Evolutionary conservation across 2,797 vertebrate species (phyloP).

Genomic region (Pseudochirops corinnae): DNA sequence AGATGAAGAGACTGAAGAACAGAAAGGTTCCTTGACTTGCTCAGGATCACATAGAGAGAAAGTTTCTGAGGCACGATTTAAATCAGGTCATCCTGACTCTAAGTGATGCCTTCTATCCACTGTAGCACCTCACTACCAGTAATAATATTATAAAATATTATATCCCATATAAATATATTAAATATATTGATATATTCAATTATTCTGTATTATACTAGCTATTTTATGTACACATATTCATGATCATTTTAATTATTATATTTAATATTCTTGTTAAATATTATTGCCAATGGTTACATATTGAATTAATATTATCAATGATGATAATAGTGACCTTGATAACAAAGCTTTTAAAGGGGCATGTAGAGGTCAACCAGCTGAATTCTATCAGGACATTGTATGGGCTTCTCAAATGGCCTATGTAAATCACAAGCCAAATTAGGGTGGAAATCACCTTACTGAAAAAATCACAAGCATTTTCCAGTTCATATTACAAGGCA

Average conservation of each 20-base stretch:
- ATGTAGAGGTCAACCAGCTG: not conserved
- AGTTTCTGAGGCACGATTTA: not conserved
- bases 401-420: not conserved
- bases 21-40: not conserved
- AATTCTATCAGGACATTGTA: constrained; percentile 19
- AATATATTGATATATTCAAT: not conserved
- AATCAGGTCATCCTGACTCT: not conserved
- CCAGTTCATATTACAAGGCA: constrained; percentile 63
- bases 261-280: not conserved
- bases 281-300: not conserved
- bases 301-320: not conserved
- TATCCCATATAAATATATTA: not conserved
- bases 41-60: not conserved
- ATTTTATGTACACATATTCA: not conserved
- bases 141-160: not conserved
- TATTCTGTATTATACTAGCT: not conserved
- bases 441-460: constrained; percentile 51
- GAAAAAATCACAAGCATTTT: constrained; percentile 60
- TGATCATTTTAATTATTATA: not conserved
- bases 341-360: constrained; percentile 12
- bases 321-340: not conserved
- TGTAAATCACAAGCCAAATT: constrained; percentile 31
- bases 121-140: not conserved
- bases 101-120: not conserved
- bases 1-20: not conserved